These are phyloP conservation scores for Papilio xuthus DNA, from an alignment of 1,140 invertebrate genomes.

Conservation along the genomic window DNA sequence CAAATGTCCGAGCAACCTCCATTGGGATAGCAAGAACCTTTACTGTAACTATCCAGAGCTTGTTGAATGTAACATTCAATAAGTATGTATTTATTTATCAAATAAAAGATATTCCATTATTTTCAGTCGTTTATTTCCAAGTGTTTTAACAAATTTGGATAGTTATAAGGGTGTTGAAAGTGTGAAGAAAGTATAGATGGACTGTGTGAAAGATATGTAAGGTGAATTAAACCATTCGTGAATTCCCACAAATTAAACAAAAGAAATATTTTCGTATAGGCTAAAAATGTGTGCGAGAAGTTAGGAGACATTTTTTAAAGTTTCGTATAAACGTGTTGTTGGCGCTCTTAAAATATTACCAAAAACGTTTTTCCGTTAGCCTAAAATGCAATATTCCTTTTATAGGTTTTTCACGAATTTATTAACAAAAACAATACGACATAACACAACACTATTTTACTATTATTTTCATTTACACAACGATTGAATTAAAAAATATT, in stretches of 20 bases:
- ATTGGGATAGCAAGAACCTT: conserved; percentile 50
- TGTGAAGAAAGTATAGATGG: too few relatives aligned
- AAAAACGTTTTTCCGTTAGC: neutral
- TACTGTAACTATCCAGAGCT: conserved; percentile 49
- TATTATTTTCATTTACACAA: too few relatives aligned
- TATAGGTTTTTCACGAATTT: neutral
- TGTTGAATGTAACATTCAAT: conserved; percentile 40
- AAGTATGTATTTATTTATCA: neutral
- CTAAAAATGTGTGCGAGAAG: neutral
- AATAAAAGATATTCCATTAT: neutral
- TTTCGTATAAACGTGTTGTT: neutral
- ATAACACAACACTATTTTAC: too few relatives aligned
- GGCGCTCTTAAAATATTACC: neutral
- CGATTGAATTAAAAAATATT: too few relatives aligned
- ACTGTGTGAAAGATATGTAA: too few relatives aligned
- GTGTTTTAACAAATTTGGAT: too few relatives aligned
- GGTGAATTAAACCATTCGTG: conserved; percentile 20
- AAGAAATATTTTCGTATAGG: neutral
- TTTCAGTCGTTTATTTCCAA: neutral
- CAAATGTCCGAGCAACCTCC: conserved; percentile 46
- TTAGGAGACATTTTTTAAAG: conserved; percentile 5
- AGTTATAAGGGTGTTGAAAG: too few relatives aligned
- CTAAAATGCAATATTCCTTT: neutral
- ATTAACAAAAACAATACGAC: too few relatives aligned
- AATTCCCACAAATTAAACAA: conserved; percentile 7